Evolutionary conservation across 2,113 vertebrate species (phyloP), one percentile per base, ranked within the genome.

Genomic region (Gallinago jamesoni): DNA sequence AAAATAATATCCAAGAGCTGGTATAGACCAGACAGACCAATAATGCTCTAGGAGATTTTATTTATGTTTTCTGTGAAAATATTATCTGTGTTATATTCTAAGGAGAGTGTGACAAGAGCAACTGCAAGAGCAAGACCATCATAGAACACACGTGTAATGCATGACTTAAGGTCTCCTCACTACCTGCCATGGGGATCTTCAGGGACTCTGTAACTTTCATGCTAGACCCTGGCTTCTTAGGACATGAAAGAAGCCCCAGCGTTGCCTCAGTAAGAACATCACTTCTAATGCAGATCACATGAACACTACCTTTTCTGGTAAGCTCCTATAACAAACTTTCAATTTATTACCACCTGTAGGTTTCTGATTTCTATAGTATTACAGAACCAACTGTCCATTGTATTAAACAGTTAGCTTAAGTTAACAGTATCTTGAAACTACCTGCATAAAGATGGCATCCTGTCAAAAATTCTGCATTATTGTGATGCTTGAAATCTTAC

Each of bases 291-390:
- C 0, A 0, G 17, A 70, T 35, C 13, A 53, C 52, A 43, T 28
- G 24, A 47, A 64, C 30, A 19, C 24, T 45, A 62, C n/a, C 17
- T 85, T 10, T 73, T 45, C 55, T 78, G 41, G 30, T 52, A 90
- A 84, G 56, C 1, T 81, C 84, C 37, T 70, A 17, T 15, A 50
- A n/a, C 33, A 66, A 81, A 7, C 22, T 81, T 84, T 84, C 20
- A 39, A 53, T 50, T 90, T 85, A 87, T 90, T 67, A 66, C 63
- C 1, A 6, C 20, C 6, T 72, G 50, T 12, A 59, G 25, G n/a
- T 67, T 90, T 88, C 67, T 79, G 78, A 75, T 86, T 92, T 94
- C 74, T 95, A 30, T 19, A 80, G 20, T 28, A 64, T 84, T 84
- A 60, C 16, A 80, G 62, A 83, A 69, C 12, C 30, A 85, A 37